Percentiles rank a stretch among this genome's conserved stretches.
These are phyloP conservation scores for Xiphophorus hellerii DNA, from an alignment of 2,113 vertebrate species.

Conservation along the genomic window DNA sequence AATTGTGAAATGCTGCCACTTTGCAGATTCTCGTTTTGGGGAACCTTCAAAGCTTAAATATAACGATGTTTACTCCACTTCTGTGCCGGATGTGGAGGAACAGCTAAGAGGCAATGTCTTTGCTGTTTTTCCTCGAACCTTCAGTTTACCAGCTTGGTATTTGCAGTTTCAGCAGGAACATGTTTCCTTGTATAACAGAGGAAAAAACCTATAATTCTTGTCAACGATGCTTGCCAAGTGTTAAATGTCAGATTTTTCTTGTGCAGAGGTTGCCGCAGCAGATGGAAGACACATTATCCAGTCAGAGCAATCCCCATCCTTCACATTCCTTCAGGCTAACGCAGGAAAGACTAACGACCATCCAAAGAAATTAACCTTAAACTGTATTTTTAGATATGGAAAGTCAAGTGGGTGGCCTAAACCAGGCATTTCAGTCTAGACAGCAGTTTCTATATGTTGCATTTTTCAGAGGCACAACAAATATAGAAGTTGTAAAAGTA, in stretches of 20 bases:
- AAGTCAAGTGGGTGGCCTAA: constrained; percentile 16
- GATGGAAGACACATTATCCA: constrained; percentile 72
- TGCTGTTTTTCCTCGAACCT: constrained; percentile 30
- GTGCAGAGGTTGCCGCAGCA: constrained; percentile 53
- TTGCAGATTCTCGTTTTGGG: constrained; percentile 2
- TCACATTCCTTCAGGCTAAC: constrained; percentile 49
- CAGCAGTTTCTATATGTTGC: neutral
- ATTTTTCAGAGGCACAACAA: neutral
- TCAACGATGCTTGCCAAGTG: constrained; percentile 55
- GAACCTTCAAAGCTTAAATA: constrained; percentile 1
- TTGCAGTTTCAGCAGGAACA: constrained; percentile 60
- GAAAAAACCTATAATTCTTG: constrained; percentile 63
- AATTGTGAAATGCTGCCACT: neutral
- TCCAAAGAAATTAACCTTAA: constrained; percentile 48
- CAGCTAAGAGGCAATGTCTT: constrained; percentile 1
- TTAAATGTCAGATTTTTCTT: constrained; percentile 57
- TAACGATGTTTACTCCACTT: neutral
- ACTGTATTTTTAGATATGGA: constrained; percentile 46
- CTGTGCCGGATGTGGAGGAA: constrained; percentile 5
- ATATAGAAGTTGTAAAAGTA: constrained; percentile 12
- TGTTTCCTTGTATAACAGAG: constrained; percentile 59
- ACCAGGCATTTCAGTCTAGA: neutral
- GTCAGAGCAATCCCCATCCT: constrained; percentile 44
- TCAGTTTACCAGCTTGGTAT: constrained; percentile 42
- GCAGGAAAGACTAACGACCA: constrained; percentile 43